A percentile compares a stretch with the other conserved stretches of the same genome.
These are phyloP conservation scores for Fringilla coelebs DNA, from an alignment of 2,797 vertebrate genomes.

Conservation along the genomic window DNA sequence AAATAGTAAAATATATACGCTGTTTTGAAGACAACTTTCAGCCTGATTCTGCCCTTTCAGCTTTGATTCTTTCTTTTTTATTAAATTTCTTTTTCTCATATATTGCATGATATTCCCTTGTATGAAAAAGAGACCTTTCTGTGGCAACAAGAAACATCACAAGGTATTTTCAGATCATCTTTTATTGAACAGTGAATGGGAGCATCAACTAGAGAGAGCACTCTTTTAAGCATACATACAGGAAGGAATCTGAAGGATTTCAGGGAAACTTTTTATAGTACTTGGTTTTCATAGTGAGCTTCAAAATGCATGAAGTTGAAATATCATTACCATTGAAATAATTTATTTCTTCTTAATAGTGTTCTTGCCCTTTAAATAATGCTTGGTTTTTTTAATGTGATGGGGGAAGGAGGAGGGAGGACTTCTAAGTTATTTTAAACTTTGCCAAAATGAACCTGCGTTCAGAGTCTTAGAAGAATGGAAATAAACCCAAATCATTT, in stretches of 20 bases:
- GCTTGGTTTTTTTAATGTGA: constrained; percentile 42
- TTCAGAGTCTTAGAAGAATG: constrained; percentile 34
- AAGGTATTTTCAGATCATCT: not conserved
- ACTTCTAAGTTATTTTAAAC: constrained; percentile 53
- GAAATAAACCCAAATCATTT: constrained; percentile 51
- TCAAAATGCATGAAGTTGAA: not conserved
- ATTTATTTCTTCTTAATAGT: constrained; percentile 17
- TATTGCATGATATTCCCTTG: not conserved
- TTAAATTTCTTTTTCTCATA: not conserved
- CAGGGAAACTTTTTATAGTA: not conserved
- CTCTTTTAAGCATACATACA: not conserved
- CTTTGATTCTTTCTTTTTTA: not conserved
- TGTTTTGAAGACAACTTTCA: not conserved
- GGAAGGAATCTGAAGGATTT: not conserved
- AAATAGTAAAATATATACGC: not conserved
- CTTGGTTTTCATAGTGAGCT: not conserved
- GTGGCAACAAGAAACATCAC: not conserved
- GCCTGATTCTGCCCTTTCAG: not conserved
- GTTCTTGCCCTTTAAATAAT: constrained; percentile 62
- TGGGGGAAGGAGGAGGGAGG: constrained; percentile 58
- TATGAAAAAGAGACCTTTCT: not conserved
- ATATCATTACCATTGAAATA: not conserved
- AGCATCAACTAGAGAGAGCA: not conserved
- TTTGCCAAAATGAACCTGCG: constrained; percentile 58
- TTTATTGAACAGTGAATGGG: not conserved